Evolutionary conservation across 2,113 vertebrate genomes (phyloP).

Genomic region (Triplophysa dalaica): DNA sequence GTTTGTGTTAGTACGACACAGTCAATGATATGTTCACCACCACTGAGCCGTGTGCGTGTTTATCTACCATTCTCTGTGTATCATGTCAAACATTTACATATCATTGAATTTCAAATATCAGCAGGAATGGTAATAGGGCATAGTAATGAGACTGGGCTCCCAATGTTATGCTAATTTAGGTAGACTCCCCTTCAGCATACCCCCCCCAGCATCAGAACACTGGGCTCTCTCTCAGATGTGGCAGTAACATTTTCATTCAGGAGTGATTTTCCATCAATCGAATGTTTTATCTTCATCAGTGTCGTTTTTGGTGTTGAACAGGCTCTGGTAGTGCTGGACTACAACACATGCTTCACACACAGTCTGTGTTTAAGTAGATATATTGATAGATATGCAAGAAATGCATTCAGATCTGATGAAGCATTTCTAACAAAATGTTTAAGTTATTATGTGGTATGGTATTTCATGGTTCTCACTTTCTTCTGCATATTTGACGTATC

Average conservation of each 20-base stretch:
- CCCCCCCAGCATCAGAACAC: constrained; percentile 26
- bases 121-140: constrained; percentile 76
- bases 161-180: constrained; percentile 79
- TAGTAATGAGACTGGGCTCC: constrained; percentile 75
- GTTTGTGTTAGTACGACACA: constrained; percentile 55
- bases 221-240: constrained; percentile 44
- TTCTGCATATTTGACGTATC: too few relatives aligned
- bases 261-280: neutral
- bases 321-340: neutral
- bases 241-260: constrained; percentile 50
- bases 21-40: constrained; percentile 74
- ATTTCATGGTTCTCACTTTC: too few relatives aligned
- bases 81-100: constrained; percentile 80
- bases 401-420: neutral
- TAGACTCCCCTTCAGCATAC: constrained; percentile 28
- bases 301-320: constrained; percentile 8
- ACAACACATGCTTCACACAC: neutral
- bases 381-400: neutral
- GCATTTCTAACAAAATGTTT: neutral
- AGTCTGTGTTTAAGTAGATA: neutral
- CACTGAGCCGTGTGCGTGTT: constrained; percentile 70
- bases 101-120: constrained; percentile 82
- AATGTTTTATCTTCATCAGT: constrained; percentile 29
- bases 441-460: too few relatives aligned
- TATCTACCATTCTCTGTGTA: constrained; percentile 74